These are phyloP conservation scores for Synaphobranchus kaupii DNA, from an alignment of 2,797 vertebrate genomes.

Conservation along the genomic window DNA sequence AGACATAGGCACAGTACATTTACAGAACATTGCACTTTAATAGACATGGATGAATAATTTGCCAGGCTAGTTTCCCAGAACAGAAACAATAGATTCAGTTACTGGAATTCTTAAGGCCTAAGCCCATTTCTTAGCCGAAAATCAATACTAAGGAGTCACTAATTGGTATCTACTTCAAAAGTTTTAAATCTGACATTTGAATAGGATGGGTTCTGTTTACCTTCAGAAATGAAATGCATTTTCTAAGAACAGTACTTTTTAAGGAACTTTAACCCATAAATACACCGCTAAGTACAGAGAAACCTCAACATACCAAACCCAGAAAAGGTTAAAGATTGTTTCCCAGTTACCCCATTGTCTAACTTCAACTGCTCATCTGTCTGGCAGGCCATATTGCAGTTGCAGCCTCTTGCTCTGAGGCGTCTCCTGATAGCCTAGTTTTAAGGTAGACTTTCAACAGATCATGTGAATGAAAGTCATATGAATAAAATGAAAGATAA, in stretches of 20 bases:
- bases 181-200: constrained; percentile 55
- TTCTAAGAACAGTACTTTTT: not conserved
- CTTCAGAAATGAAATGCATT: not conserved
- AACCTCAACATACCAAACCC: not conserved
- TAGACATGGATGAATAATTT: constrained; percentile 37
- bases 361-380: not conserved
- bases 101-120: constrained; percentile 40
- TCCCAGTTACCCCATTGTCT: not conserved
- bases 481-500: not conserved
- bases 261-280: constrained; percentile 35
- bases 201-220: constrained; percentile 37
- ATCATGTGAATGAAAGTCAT: not conserved
- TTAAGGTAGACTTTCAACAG: not conserved
- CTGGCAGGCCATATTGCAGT: not conserved
- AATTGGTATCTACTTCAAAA: constrained; percentile 53
- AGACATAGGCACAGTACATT: not conserved
- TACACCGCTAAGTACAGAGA: not conserved
- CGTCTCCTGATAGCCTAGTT: not conserved
- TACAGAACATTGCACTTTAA: constrained; percentile 34
- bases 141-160: constrained; percentile 57
- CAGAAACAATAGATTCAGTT: constrained; percentile 44
- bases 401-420: not conserved
- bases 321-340: not conserved
- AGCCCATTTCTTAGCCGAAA: constrained; percentile 35
- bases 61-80: constrained; percentile 38